Conservation (phyloP, 2,888 invertebrate genomes). For the Drosophila quinaria region DNA sequence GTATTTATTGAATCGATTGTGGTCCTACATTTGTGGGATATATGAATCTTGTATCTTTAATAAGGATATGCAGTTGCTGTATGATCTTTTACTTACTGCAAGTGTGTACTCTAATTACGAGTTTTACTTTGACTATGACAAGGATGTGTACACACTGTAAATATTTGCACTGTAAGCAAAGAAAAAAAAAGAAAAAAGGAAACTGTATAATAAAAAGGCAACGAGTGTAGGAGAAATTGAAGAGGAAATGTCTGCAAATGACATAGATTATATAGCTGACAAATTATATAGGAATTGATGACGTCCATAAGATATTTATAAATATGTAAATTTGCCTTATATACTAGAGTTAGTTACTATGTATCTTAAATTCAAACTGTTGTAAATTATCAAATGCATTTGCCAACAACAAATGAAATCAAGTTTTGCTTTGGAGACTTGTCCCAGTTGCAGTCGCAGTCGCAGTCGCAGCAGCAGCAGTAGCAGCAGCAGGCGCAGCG, state of each 20-base stretch:
- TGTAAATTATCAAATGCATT: constrained; percentile 51
- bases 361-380: constrained; percentile 8
- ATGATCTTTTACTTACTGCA: constrained; percentile 16
- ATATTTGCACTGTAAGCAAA: constrained; percentile 16
- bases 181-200: too few relatives aligned
- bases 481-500: constrained; percentile 10
- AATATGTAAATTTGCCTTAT: constrained; percentile 1
- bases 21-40: too few relatives aligned
- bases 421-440: constrained; percentile 56
- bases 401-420: constrained; percentile 41
- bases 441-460: constrained; percentile 53
- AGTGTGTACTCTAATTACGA: constrained; percentile 33
- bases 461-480: constrained; percentile 15
- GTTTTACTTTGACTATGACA: constrained; percentile 11
- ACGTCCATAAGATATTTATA: not conserved
- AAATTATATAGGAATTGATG: constrained; percentile 7
- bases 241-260: constrained; percentile 6
- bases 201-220: constrained; percentile 3
- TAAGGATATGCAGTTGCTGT: not conserved
- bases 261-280: constrained; percentile 7
- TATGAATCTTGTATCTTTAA: too few relatives aligned
- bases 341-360: not conserved
- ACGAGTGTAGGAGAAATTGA: constrained; percentile 1
- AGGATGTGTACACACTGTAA: constrained; percentile 47
- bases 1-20: too few relatives aligned